Evolutionary conservation across 1,140 invertebrate genomes (phyloP).

Genomic region (Diabrotica virgifera): DNA sequence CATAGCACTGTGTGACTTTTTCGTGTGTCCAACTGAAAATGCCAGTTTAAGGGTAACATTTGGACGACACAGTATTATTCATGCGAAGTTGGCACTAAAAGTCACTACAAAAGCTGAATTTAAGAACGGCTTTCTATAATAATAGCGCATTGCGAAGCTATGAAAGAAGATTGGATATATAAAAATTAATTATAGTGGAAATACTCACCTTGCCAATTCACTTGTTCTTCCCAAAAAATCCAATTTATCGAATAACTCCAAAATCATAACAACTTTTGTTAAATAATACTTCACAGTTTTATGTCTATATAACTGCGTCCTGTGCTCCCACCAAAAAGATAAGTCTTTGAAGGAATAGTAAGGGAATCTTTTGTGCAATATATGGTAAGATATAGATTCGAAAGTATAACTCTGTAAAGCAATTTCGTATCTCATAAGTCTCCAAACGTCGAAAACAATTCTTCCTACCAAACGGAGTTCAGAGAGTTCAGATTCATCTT

Average conservation of each 20-base stretch:
- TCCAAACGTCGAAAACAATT: slow-evolving; percentile 90
- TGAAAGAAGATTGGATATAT: too few species aligned
- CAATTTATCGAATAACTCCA: slow-evolving; percentile 81
- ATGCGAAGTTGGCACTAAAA: too few species aligned
- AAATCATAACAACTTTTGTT: slow-evolving; percentile 65
- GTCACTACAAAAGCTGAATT: too few species aligned
- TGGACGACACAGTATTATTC: too few species aligned
- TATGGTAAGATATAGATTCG: slow-evolving; percentile 87
- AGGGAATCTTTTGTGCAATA: slow-evolving; percentile 81
- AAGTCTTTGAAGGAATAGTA: slow-evolving; percentile 68
- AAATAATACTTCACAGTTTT: slow-evolving; percentile 75
- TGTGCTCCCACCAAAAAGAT: slow-evolving; percentile 71
- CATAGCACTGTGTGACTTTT: too few species aligned
- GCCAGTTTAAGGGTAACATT: too few species aligned
- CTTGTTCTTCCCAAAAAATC: slow-evolving; percentile 90
- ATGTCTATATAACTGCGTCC: slow-evolving; percentile 56
- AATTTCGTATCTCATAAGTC: slow-evolving; percentile 81
- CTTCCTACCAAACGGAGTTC: slow-evolving; percentile 66
- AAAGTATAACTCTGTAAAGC: slow-evolving; percentile 89
- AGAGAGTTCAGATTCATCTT: slow-evolving; percentile 48
- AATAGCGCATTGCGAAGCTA: too few species aligned
- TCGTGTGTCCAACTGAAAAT: too few species aligned
- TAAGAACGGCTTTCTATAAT: too few species aligned
- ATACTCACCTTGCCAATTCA: slow-evolving; percentile 70
- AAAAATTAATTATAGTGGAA: neutral